Evolutionary conservation across 2,113 vertebrate genomes (phyloP).

Genomic region (Mormoops blainvillei): DNA sequence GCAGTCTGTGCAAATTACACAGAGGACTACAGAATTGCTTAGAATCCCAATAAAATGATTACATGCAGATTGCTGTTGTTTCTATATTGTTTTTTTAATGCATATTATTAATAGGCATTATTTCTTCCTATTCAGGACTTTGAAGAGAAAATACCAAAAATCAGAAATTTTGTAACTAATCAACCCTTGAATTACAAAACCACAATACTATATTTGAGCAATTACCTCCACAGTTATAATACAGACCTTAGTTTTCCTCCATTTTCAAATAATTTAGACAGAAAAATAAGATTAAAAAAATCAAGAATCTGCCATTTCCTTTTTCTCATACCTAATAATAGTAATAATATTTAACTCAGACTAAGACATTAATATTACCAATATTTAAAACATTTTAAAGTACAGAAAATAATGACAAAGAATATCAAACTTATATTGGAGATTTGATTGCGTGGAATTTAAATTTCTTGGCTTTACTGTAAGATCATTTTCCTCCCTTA

Average conservation of each 20-base stretch:
- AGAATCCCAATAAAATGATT: slow-evolving; percentile 22
- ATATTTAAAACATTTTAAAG: neutral
- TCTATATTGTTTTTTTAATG: neutral
- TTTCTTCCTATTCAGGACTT: slow-evolving; percentile 17
- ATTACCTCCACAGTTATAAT: slow-evolving; percentile 49
- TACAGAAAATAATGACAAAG: neutral
- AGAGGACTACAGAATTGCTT: neutral
- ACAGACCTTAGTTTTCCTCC: slow-evolving; percentile 18
- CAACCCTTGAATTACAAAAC: slow-evolving; percentile 37
- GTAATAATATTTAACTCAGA: neutral
- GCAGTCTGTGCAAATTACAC: neutral
- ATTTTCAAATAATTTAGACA: slow-evolving; percentile 26
- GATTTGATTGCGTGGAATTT: neutral
- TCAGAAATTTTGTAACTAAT: slow-evolving; percentile 51
- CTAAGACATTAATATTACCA: neutral
- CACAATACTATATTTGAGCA: slow-evolving; percentile 63
- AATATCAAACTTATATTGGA: neutral
- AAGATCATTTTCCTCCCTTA: neutral
- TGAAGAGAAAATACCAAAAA: slow-evolving; percentile 34
- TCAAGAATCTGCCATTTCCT: neutral
- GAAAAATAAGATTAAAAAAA: neutral
- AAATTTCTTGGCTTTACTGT: neutral
- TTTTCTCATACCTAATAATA: neutral
- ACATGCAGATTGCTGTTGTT: neutral
- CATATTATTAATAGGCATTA: neutral